These are phyloP conservation scores for Ophion slaviceki DNA, from an alignment of 2,888 invertebrate genomes.

Conservation along the genomic window DNA sequence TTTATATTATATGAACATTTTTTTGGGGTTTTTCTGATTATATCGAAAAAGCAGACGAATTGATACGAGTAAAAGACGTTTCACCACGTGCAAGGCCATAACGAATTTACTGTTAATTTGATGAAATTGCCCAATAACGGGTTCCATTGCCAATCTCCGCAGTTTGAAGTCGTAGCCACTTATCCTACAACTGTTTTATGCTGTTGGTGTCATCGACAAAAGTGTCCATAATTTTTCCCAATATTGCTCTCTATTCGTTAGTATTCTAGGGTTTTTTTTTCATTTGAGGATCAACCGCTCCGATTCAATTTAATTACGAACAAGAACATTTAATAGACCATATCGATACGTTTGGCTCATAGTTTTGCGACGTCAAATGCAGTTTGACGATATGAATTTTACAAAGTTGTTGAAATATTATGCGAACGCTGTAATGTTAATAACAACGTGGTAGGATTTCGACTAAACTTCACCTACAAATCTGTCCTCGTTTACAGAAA, in stretches of 20 bases:
- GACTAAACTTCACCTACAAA: too few relatives aligned
- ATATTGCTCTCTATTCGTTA: background rate
- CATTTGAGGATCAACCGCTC: too few relatives aligned
- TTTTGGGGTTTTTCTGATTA: slow-evolving; percentile 21
- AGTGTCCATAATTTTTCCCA: background rate
- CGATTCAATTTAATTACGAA: too few relatives aligned
- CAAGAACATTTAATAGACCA: too few relatives aligned
- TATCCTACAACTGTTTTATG: background rate
- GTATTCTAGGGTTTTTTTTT: background rate
- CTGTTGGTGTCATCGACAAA: background rate
- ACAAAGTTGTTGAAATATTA: too few relatives aligned
- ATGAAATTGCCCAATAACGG: slow-evolving; percentile 16
- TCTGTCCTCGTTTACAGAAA: too few relatives aligned
- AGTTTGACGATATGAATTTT: background rate
- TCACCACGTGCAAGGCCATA: slow-evolving; percentile 47
- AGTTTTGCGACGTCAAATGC: background rate
- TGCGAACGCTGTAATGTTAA: background rate
- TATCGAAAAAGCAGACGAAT: slow-evolving; percentile 23
- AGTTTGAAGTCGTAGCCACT: slow-evolving; percentile 6
- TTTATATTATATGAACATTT: background rate
- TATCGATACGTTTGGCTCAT: too few relatives aligned
- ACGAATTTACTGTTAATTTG: slow-evolving; percentile 46
- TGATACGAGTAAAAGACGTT: slow-evolving; percentile 44
- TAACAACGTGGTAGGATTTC: background rate
- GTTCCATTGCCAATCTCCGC: slow-evolving; percentile 13